phyloP scores from a whole-genome alignment of 2,797 vertebrate species.

The Podargus strigoides region DNA sequence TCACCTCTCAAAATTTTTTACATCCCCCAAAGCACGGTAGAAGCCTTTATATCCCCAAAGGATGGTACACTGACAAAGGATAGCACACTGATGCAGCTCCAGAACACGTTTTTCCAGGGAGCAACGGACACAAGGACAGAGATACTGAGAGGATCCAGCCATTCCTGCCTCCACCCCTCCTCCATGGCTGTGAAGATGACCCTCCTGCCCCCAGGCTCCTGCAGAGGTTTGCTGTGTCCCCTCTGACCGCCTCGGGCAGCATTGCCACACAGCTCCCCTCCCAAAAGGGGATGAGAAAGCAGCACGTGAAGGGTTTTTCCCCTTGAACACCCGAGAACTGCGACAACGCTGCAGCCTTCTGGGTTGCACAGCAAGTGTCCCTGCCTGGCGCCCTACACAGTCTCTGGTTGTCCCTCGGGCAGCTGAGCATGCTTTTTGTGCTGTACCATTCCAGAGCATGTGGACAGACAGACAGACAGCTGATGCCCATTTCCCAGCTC shows the following conservation, averaged over 20 bases:
- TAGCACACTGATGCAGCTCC: background rate
- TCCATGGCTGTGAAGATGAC: accelerated
- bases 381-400: accelerated
- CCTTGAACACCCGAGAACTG: background rate
- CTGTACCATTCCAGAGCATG: accelerated
- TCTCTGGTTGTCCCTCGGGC: accelerated
- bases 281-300: accelerated
- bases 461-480: background rate
- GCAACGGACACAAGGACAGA: accelerated
- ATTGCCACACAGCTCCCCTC: background rate
- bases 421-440: background rate
- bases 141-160: background rate
- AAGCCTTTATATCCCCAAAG: background rate
- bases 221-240: background rate
- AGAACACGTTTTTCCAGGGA: background rate
- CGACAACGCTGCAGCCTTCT: accelerated
- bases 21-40: accelerated
- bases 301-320: accelerated
- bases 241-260: accelerated
- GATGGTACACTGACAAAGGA: background rate
- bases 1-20: accelerated
- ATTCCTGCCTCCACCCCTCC: background rate
- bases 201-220: too few relatives aligned
- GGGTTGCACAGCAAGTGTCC: accelerated
- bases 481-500: background rate